phyloP scores from a whole-genome alignment of 2,113 vertebrate genomes.

The Plecturocebus donacophilus region DNA sequence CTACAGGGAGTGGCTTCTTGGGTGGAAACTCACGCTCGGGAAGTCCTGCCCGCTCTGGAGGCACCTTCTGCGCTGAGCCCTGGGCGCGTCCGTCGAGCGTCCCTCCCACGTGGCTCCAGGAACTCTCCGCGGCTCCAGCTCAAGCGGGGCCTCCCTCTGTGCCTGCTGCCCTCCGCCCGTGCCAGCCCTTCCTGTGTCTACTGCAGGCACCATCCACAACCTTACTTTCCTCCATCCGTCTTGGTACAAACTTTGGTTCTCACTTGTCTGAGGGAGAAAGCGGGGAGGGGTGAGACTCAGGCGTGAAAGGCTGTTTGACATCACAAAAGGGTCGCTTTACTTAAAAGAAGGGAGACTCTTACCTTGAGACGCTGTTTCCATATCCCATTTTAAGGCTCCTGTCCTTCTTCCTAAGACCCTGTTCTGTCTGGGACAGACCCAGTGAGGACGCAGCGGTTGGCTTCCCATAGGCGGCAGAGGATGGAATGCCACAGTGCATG shows the following conservation, averaged over 20 bases:
- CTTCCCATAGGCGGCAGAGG: not conserved
- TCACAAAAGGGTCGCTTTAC: not conserved
- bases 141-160: not conserved
- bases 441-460: fast-evolving
- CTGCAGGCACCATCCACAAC: not conserved
- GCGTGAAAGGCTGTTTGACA: not conserved
- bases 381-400: not conserved
- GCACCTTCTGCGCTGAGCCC: not conserved
- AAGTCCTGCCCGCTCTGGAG: not conserved
- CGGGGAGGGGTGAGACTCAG: not conserved
- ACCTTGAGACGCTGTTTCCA: not conserved
- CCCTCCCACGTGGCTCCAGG: not conserved
- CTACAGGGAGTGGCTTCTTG: not conserved
- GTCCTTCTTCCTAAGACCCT: not conserved
- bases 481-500: not conserved
- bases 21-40: not conserved
- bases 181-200: not conserved
- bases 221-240: not conserved
- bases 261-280: not conserved
- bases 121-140: not conserved
- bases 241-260: not conserved
- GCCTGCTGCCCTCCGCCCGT: not conserved
- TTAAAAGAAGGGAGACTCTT: not conserved
- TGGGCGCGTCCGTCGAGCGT: not conserved
- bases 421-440: not conserved